These are phyloP conservation scores for Amphimedon queenslandica DNA, from an alignment of 37 sponge, comb jelly and placozoan species.

Conservation along the genomic window DNA sequence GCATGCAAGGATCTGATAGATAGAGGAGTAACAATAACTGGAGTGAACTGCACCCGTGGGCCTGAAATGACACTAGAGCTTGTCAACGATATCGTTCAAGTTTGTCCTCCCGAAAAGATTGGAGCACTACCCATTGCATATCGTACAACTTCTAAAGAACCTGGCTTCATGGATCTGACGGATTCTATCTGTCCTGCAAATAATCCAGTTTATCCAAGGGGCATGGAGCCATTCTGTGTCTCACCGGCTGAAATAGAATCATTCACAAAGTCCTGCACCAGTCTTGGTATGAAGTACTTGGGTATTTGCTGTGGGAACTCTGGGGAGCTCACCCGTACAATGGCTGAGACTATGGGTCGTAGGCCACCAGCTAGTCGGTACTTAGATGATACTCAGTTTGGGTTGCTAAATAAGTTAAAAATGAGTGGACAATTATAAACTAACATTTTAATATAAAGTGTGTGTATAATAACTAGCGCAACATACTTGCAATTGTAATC, in stretches of 20 bases:
- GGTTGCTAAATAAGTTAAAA: background rate
- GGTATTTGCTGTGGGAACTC: conserved; percentile 72
- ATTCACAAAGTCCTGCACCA: conserved; percentile 41
- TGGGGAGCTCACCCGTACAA: conserved; percentile 38
- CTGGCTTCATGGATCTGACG: conserved; percentile 14
- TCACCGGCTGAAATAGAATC: conserved; percentile 19
- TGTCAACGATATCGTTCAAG: conserved; percentile 35
- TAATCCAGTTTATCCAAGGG: conserved; percentile 40
- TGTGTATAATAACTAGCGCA: no score
- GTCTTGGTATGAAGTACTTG: conserved; percentile 53
- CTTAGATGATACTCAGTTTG: background rate
- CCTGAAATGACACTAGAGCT: conserved; percentile 48
- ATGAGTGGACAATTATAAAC: background rate
- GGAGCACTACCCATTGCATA: conserved; percentile 57
- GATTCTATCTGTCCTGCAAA: conserved; percentile 29
- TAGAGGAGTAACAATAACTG: conserved; percentile 42
- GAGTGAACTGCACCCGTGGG: conserved; percentile 41
- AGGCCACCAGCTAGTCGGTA: conserved; percentile 33
- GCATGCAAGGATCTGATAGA: conserved; percentile 39
- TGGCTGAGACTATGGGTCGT: conserved; percentile 53
- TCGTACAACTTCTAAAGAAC: conserved; percentile 52
- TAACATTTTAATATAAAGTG: background rate
- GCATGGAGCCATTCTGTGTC: conserved; percentile 39
- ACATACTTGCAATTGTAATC: no score
- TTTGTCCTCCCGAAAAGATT: conserved; percentile 40